Conservation (phyloP, 2,113 vertebrate genomes). For the Saccopteryx bilineata region DNA sequence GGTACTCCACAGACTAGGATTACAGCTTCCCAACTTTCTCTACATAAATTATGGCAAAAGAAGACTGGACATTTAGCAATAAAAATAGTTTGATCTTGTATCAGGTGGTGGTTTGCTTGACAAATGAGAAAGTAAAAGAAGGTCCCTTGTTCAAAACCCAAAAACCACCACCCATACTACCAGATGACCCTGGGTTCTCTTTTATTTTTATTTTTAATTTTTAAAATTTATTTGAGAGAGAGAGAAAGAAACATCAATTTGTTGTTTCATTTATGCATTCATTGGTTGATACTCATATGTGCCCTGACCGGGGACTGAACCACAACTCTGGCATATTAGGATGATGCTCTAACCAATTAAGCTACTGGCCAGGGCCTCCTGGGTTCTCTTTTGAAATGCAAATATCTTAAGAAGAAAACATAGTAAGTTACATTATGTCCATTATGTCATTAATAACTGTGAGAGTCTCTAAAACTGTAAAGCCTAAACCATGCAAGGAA, state of each 20-base stretch:
- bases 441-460: slow-evolving; percentile 22
- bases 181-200: not conserved
- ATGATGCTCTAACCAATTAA: too few species aligned
- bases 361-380: not conserved
- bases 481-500: not conserved
- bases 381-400: slow-evolving; percentile 58
- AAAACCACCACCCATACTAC: not conserved
- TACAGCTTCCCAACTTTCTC: slow-evolving; percentile 23
- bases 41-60: slow-evolving; percentile 47
- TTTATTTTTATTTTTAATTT: too few species aligned
- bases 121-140: slow-evolving; percentile 43
- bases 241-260: too few species aligned
- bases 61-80: not conserved
- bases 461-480: slow-evolving; percentile 24
- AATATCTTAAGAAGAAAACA: slow-evolving; percentile 13
- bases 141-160: not conserved
- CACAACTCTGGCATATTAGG: too few species aligned
- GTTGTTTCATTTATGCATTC: too few species aligned
- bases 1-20: not conserved
- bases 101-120: slow-evolving; percentile 45
- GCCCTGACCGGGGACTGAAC: too few species aligned
- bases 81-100: slow-evolving; percentile 51
- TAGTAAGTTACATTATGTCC: slow-evolving; percentile 7
- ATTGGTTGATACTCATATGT: too few species aligned
- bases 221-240: too few species aligned